These are phyloP conservation scores for Hypomecis atomaria DNA, from an alignment of 2,888 invertebrate genomes.

Conservation along the genomic window DNA sequence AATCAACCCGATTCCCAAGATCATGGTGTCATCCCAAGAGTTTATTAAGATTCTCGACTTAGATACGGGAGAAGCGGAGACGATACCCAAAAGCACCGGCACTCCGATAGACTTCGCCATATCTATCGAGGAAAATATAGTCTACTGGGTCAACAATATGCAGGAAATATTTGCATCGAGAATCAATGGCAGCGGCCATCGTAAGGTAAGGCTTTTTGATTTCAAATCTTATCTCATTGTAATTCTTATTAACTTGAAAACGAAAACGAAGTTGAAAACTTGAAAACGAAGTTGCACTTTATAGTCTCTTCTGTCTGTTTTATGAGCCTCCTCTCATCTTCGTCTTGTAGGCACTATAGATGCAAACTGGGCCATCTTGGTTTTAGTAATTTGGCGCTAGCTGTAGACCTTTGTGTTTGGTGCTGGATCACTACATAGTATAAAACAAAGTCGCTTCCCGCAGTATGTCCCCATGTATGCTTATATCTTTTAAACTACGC, in stretches of 20 bases:
- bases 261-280: not conserved
- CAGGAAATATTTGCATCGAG: constrained; percentile 88
- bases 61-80: constrained; percentile 87
- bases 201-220: constrained; percentile 61
- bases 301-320: not conserved
- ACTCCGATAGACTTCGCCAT: constrained; percentile 89
- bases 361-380: no score
- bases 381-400: no score
- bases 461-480: no score
- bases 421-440: no score
- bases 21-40: constrained; percentile 90
- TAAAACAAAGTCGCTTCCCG: no score
- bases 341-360: no score
- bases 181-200: constrained; percentile 81
- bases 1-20: constrained; percentile 91
- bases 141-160: constrained; percentile 93
- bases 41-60: constrained; percentile 90
- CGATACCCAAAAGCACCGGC: constrained; percentile 86
- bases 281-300: not conserved
- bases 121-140: constrained; percentile 88
- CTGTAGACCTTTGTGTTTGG: no score
- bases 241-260: no score
- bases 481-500: no score
- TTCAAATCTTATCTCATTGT: not conserved
- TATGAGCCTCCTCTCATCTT: no score